Percentiles rank a stretch among this genome's conserved stretches.
phyloP scores from a whole-genome alignment of 2,113 vertebrate species.

The Marcusenius ussheri region DNA sequence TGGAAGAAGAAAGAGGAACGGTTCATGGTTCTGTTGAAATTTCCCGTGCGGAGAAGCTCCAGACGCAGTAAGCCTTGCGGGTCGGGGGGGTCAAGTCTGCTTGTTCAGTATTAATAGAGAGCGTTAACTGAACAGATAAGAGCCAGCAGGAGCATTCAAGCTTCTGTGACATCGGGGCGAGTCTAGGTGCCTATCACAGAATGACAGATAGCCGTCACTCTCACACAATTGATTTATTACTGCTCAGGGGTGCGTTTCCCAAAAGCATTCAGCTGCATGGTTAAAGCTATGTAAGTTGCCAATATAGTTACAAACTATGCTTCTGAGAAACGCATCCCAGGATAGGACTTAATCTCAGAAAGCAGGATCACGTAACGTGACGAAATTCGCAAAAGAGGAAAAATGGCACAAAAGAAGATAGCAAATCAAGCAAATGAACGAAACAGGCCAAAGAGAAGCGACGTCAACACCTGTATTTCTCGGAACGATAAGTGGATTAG shows the following conservation, averaged over 20 bases:
- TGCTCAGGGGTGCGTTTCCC: not conserved
- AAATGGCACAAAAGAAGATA: not conserved
- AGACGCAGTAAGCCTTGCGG: not conserved
- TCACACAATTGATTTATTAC: not conserved
- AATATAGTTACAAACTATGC: too few species aligned
- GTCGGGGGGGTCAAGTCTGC: not conserved
- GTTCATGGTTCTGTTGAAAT: not conserved
- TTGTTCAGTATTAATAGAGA: not conserved
- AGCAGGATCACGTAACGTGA: not conserved
- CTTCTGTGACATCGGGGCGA: not conserved
- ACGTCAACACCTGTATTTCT: constrained; percentile 4
- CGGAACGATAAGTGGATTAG: constrained; percentile 7
- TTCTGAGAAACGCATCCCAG: not conserved
- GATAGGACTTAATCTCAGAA: not conserved
- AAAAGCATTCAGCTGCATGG: too few species aligned
- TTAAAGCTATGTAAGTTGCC: too few species aligned
- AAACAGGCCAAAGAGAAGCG: not conserved
- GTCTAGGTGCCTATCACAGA: not conserved
- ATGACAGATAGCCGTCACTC: not conserved
- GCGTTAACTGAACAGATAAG: not conserved
- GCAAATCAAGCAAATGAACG: not conserved
- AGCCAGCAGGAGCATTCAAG: not conserved
- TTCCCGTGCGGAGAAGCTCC: not conserved
- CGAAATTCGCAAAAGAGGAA: not conserved
- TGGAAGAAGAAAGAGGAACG: not conserved